These are phyloP conservation scores for Remorina albescens DNA, from an alignment of 2,797 vertebrate genomes.

Conservation along the genomic window DNA sequence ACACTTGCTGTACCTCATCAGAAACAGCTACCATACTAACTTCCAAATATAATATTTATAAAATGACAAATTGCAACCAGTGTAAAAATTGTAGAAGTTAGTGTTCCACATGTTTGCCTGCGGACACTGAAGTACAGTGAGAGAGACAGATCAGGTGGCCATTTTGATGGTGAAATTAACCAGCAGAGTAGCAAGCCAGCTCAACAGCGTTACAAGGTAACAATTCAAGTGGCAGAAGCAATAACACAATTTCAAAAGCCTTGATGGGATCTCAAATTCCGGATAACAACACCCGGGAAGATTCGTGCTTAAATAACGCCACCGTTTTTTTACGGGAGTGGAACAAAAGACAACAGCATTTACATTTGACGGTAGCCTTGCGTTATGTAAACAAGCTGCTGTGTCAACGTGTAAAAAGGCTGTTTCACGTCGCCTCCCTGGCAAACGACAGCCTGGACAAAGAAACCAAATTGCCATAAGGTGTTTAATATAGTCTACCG, in stretches of 20 bases:
- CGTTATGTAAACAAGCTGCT: slow-evolving; percentile 82
- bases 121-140: slow-evolving; percentile 73
- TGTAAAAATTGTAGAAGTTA: slow-evolving; percentile 25
- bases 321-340: slow-evolving; percentile 25
- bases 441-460: slow-evolving; percentile 64
- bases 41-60: background rate
- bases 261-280: background rate
- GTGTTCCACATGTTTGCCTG: slow-evolving; percentile 37
- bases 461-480: slow-evolving; percentile 41
- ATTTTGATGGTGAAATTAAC: slow-evolving; percentile 84
- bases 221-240: slow-evolving; percentile 58
- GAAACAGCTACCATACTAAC: slow-evolving; percentile 34
- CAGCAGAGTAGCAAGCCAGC: slow-evolving; percentile 68
- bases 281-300: background rate
- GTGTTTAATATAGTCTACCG: slow-evolving; percentile 25
- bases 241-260: slow-evolving; percentile 32
- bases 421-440: slow-evolving; percentile 51
- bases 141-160: slow-evolving; percentile 81
- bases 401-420: slow-evolving; percentile 67
- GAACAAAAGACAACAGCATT: slow-evolving; percentile 78
- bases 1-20: slow-evolving; percentile 54
- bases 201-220: slow-evolving; percentile 64
- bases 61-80: slow-evolving; percentile 6
- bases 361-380: slow-evolving; percentile 71
- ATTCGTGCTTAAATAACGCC: slow-evolving; percentile 26